Evolutionary conservation across 2,888 invertebrate genomes (phyloP).

Genomic region (Lasius platythorax): DNA sequence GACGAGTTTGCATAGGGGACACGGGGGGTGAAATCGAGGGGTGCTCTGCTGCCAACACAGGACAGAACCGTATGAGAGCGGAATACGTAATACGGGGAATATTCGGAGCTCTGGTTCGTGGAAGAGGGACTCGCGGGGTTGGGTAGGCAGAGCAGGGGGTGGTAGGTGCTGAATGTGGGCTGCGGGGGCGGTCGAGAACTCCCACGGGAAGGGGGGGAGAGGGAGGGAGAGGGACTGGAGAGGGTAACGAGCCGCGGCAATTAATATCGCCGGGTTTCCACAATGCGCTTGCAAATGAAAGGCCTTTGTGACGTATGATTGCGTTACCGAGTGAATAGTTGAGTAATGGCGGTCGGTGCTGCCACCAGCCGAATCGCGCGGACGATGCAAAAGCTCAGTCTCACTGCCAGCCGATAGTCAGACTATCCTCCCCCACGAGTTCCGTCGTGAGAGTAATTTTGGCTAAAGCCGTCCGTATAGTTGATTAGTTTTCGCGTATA

Average conservation of each 20-base stretch:
- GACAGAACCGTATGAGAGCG: slow-evolving; percentile 82
- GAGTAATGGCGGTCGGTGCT: slow-evolving; percentile 85
- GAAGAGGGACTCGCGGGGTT: slow-evolving; percentile 54
- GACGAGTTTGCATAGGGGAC: slow-evolving; percentile 76
- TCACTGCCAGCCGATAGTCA: slow-evolving; percentile 73
- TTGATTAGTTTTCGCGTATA: background rate
- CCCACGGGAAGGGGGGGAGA: slow-evolving; percentile 20
- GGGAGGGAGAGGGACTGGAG: slow-evolving; percentile 66
- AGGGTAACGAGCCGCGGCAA: slow-evolving; percentile 86
- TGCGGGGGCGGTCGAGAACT: slow-evolving; percentile 63
- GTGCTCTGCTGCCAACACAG: slow-evolving; percentile 75
- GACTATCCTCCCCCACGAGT: slow-evolving; percentile 61
- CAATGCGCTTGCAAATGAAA: slow-evolving; percentile 86
- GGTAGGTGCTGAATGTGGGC: slow-evolving; percentile 58
- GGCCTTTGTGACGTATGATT: slow-evolving; percentile 86
- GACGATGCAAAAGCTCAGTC: slow-evolving; percentile 77
- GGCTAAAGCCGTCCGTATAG: slow-evolving; percentile 7
- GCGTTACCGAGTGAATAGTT: slow-evolving; percentile 86
- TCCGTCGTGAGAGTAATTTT: slow-evolving; percentile 50
- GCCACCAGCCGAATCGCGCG: slow-evolving; percentile 80
- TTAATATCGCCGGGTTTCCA: slow-evolving; percentile 86
- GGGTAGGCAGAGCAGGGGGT: slow-evolving; percentile 74
- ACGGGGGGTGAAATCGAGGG: slow-evolving; percentile 76
- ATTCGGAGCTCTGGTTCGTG: slow-evolving; percentile 68
- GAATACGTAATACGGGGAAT: slow-evolving; percentile 85